A percentile compares a stretch with the other conserved stretches of the same genome.
Conservation (phyloP, 2,797 vertebrate genomes). For the Novumbra hubbsi region DNA sequence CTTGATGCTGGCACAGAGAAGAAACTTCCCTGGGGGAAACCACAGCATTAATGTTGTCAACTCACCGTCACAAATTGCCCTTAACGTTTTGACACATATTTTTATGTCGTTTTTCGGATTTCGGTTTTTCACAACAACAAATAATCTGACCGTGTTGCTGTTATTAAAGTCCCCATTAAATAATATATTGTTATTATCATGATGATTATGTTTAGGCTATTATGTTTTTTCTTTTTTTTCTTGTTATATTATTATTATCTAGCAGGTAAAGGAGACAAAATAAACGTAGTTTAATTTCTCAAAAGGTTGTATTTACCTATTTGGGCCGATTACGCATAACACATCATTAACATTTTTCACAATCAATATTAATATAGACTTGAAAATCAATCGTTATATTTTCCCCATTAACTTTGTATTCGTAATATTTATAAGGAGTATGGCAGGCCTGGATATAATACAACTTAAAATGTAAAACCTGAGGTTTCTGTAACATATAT, state of each 20-base stretch:
- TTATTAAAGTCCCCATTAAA: background rate
- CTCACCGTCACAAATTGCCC: constrained; percentile 22
- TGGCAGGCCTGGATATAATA: constrained; percentile 26
- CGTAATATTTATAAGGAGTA: constrained; percentile 39
- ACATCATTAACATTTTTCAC: background rate
- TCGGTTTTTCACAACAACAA: too few relatives aligned
- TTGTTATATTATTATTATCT: background rate
- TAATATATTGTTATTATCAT: background rate
- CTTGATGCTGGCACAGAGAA: constrained; percentile 30
- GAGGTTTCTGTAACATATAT: constrained; percentile 41
- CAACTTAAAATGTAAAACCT: background rate
- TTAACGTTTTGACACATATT: constrained; percentile 7
- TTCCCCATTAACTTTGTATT: background rate
- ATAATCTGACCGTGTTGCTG: background rate
- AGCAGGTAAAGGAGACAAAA: background rate
- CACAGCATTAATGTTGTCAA: constrained; percentile 26
- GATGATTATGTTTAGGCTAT: too few relatives aligned
- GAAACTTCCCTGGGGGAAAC: constrained; percentile 45
- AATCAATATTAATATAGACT: background rate
- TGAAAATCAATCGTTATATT: background rate
- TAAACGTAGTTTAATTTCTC: background rate
- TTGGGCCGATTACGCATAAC: background rate
- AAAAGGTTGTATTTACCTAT: background rate
- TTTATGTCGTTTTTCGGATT: too few relatives aligned
- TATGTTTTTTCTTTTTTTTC: too few relatives aligned